phyloP scores from a whole-genome alignment of 2,113 vertebrate species.

The Calidris pygmaea region DNA sequence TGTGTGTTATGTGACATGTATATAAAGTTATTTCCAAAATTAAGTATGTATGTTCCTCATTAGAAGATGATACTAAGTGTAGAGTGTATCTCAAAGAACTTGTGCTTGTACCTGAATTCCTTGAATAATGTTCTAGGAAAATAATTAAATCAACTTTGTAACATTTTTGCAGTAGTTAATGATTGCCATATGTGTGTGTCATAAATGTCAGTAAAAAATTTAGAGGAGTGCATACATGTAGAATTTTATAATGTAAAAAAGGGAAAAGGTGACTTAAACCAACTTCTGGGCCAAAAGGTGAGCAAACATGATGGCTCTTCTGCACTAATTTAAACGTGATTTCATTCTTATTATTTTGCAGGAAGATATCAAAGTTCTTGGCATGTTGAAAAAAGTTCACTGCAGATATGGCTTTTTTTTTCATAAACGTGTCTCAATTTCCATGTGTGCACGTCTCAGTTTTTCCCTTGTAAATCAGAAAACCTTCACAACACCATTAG shows the following conservation, averaged over 20 bases:
- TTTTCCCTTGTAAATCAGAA: not conserved
- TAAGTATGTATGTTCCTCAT: not conserved
- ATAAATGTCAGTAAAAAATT: not conserved
- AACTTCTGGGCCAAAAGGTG: not conserved
- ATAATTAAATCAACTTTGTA: not conserved
- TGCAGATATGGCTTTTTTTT: not conserved
- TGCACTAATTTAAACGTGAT: not conserved
- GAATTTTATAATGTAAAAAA: conserved; percentile 16
- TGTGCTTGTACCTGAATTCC: conserved; percentile 7
- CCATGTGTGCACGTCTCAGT: not conserved
- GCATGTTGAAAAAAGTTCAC: not conserved
- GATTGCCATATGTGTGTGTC: conserved; percentile 24
- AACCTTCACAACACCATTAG: not conserved
- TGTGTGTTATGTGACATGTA: not conserved
- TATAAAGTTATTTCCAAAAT: not conserved
- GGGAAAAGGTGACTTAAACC: conserved; percentile 10
- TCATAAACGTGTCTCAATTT: not conserved
- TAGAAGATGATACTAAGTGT: not conserved
- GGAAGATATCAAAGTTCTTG: not conserved
- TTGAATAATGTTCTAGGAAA: not conserved
- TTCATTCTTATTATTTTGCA: not conserved
- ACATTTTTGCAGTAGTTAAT: conserved; percentile 34
- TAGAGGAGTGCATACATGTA: not conserved
- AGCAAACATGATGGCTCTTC: not conserved
- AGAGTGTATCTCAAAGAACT: not conserved